A percentile compares a stretch with the other conserved stretches of the same genome.
Conservation (phyloP, 2,113 vertebrate genomes). For the Plectropomus leopardus region DNA sequence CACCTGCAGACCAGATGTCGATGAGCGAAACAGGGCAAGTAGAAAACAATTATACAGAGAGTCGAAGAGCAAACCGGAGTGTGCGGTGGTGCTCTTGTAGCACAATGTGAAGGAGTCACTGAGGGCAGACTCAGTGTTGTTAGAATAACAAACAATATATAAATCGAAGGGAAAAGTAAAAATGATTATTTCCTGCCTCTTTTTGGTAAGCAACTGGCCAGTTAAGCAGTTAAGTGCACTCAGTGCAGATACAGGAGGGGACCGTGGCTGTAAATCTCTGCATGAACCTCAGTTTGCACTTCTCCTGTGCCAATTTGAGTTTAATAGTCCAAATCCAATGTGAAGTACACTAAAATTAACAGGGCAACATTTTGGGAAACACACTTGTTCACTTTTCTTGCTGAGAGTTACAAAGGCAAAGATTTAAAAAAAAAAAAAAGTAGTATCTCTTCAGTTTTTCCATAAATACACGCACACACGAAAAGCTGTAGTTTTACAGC, state of each 20-base stretch:
- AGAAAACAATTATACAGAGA: constrained; percentile 63
- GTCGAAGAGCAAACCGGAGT: constrained; percentile 58
- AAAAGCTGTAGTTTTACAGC: not conserved
- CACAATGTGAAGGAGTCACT: constrained; percentile 36
- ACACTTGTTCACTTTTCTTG: constrained; percentile 1
- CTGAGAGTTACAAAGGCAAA: constrained; percentile 5
- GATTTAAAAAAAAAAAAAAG: not conserved
- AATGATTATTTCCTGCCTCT: constrained; percentile 36
- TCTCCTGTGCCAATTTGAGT: not conserved
- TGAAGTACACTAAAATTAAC: not conserved
- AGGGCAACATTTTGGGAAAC: not conserved
- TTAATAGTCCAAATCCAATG: not conserved
- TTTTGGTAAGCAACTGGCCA: constrained; percentile 43
- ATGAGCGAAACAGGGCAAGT: constrained; percentile 50
- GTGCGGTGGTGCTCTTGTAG: constrained; percentile 15
- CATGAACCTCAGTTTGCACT: not conserved
- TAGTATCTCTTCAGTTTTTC: no score
- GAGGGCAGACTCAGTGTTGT: constrained; percentile 47
- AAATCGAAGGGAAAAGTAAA: constrained; percentile 54
- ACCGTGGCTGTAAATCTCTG: not conserved
- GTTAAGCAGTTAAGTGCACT: constrained; percentile 1
- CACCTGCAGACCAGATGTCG: constrained; percentile 57
- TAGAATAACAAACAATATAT: constrained; percentile 66
- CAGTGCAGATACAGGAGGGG: not conserved
- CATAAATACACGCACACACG: no score